Percentiles rank a stretch among this genome's conserved stretches.
Conservation (phyloP, 2,888 invertebrate species). For the Bimastos eiseni region DNA sequence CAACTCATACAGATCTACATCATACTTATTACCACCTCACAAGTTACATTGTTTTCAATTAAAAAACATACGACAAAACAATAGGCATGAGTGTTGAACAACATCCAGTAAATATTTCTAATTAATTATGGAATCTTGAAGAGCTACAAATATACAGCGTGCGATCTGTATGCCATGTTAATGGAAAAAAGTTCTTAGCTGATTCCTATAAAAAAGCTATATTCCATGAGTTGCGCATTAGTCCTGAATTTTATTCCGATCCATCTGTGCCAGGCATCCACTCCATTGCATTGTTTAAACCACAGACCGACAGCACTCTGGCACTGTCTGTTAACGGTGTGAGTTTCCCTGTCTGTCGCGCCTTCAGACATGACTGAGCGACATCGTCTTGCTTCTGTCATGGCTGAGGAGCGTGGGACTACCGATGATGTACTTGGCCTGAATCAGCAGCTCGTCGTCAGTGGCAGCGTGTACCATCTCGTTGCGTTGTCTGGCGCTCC, state of each 20-base stretch:
- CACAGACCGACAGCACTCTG: background rate
- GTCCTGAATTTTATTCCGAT: background rate
- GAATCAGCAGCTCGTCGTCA: constrained; percentile 22
- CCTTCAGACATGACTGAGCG: constrained; percentile 51
- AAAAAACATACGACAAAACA: background rate
- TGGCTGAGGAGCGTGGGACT: constrained; percentile 7
- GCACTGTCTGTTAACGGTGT: background rate
- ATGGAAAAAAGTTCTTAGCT: background rate
- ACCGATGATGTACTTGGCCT: constrained; percentile 15
- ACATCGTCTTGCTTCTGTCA: constrained; percentile 48
- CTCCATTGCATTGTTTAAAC: background rate
- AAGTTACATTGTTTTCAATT: background rate
- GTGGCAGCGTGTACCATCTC: constrained; percentile 8
- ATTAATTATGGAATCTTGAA: background rate
- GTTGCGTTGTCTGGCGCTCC: background rate
- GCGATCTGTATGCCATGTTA: background rate
- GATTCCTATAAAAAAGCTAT: background rate
- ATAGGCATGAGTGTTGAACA: background rate
- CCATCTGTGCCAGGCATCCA: background rate
- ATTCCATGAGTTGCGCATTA: background rate
- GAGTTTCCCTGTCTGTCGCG: background rate
- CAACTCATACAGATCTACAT: background rate
- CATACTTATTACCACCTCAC: background rate
- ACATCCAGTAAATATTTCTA: background rate
- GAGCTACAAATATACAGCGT: background rate